Base-by-base conservation (phyloP, 2,113 vertebrate species). In the Lasiurus borealis region DNA sequence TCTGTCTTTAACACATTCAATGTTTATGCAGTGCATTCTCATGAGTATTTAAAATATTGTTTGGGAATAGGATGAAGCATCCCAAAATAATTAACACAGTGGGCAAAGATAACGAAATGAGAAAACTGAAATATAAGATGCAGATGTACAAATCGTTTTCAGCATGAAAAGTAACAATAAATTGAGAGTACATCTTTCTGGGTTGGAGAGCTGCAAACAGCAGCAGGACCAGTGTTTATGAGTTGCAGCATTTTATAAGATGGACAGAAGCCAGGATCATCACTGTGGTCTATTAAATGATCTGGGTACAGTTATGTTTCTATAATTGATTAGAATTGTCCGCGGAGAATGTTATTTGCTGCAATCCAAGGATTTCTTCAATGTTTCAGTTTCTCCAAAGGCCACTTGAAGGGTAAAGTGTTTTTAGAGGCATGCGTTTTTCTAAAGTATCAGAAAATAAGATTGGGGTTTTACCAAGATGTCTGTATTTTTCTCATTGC, bases 251-350 rank as follows among this genome's bases (percentile, higher is more conserved):
- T 93, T 97, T 98, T 94, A 88, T 72, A 95, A 98, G 96, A 94
- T 93, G 97, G 86, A 94, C 83, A 95, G 93, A 93, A 96, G 86
- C 94, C 85, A 96, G 95, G 1, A 36, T 96, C 90, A 95, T 95
- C 96, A 8, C 71, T 95, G 71, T 92, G 96, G 95, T 92, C 83
- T 97, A 95, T 94, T 95, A 96, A 75, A 96, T 77, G 89, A 97
- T 93, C 95, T 97, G 94, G 95, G 90, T 88, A 90, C 25, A 93
- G 94, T 88, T 97, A 48, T 96, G 95, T 96, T 85, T 86, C 88
- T 97, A 18, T 96, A 97, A 97, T 97, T 97, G 97, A 96, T 97
- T 96, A 97, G 96, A 97, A 97, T 96, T 96, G 92, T 93, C 97
- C 92, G 93, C 36, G 83, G 94, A 98, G 96, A 97, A 96, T 96